Evolutionary conservation across 2,797 vertebrate species (phyloP).

Genomic region (Acridotheres tristis): DNA sequence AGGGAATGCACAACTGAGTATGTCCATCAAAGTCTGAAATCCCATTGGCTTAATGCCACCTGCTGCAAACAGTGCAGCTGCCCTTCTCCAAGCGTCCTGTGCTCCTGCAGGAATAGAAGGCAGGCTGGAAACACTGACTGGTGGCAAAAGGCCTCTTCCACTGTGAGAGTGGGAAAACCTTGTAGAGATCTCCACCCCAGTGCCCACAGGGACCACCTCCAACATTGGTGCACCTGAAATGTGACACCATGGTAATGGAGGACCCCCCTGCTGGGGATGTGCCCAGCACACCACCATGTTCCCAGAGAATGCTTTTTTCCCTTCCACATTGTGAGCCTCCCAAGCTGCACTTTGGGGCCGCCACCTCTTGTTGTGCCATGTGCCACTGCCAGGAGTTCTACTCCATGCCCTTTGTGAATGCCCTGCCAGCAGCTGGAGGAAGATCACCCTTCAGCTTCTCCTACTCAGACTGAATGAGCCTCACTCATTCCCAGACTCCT

Average conservation of each 20-base stretch:
- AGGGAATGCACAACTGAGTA: background rate
- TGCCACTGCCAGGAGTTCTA: background rate
- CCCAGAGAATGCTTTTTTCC: background rate
- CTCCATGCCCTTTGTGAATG: background rate
- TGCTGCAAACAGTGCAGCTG: background rate
- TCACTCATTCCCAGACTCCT: rapidly evolving
- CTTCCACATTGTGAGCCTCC: background rate
- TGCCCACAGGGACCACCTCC: background rate
- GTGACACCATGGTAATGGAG: background rate
- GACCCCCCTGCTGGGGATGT: background rate
- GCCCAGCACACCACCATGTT: background rate
- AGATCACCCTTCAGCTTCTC: background rate
- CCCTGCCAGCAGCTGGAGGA: background rate
- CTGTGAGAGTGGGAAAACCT: background rate
- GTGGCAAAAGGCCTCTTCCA: background rate
- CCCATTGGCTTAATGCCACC: slow-evolving; percentile 15
- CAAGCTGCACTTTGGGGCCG: background rate
- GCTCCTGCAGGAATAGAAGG: background rate
- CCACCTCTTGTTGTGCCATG: background rate
- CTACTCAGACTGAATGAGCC: background rate
- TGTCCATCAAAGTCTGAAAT: background rate
- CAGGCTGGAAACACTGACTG: background rate
- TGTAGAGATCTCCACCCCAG: background rate
- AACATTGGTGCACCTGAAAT: background rate
- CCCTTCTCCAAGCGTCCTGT: background rate